phyloP scores from a whole-genome alignment of 2,113 vertebrate genomes.

The Sus scrofa region DNA sequence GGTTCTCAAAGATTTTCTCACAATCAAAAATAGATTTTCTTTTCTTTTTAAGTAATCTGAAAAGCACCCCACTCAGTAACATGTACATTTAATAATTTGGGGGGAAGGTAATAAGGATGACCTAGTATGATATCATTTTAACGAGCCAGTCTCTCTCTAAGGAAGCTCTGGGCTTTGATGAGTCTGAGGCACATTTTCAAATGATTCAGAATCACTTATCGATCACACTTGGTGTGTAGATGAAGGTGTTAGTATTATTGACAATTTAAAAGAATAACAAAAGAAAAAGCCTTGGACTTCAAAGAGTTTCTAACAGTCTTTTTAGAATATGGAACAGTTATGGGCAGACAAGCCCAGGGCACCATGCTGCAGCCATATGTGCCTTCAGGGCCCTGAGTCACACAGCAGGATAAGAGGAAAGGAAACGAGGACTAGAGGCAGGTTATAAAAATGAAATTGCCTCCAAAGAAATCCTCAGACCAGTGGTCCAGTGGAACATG shows the following conservation, averaged over 20 bases:
- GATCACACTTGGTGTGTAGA: constrained; percentile 58
- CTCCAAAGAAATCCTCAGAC: constrained; percentile 58
- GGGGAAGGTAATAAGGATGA: constrained; percentile 63
- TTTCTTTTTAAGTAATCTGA: constrained; percentile 61
- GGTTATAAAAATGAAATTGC: constrained; percentile 69
- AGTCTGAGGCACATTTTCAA: constrained; percentile 19
- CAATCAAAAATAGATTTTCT: constrained; percentile 77
- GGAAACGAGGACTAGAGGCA: constrained; percentile 52
- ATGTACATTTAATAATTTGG: constrained; percentile 69
- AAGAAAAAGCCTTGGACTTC: constrained; percentile 56
- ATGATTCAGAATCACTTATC: constrained; percentile 63
- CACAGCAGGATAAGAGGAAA: constrained; percentile 1
- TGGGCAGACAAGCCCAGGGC: not conserved
- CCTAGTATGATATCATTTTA: constrained; percentile 75
- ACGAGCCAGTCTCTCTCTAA: constrained; percentile 59
- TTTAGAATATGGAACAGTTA: constrained; percentile 52
- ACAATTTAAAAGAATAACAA: constrained; percentile 63
- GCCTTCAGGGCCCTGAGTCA: constrained; percentile 40
- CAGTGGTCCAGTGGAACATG: not conserved
- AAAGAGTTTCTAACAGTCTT: constrained; percentile 48
- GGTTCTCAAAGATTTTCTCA: constrained; percentile 70
- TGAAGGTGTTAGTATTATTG: constrained; percentile 59
- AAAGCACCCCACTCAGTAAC: constrained; percentile 61
- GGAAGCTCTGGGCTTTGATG: constrained; percentile 2
- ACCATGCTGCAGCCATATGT: not conserved